Evolutionary conservation across 2,888 invertebrate species (phyloP).

Genomic region (Xylota segnis): DNA sequence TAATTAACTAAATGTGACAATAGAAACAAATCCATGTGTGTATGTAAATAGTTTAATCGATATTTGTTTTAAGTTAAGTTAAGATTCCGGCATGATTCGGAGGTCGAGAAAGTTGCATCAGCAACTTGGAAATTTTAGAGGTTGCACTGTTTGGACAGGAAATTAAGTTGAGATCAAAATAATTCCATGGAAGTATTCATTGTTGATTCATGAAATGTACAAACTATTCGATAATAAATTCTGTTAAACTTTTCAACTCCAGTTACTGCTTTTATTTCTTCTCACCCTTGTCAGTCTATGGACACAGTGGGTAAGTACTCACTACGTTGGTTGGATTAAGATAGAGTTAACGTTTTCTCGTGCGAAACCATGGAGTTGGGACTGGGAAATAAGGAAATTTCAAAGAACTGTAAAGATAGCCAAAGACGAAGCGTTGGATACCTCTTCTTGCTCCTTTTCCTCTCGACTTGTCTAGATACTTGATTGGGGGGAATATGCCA

Average conservation of each 20-base stretch:
- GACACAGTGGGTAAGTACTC: no score
- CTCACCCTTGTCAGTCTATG: no score
- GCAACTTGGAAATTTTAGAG: neutral
- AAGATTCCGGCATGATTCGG: neutral
- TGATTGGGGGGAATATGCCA: no score
- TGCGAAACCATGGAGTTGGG: no score
- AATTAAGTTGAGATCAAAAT: neutral
- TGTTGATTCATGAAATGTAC: neutral
- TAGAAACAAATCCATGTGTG: neutral
- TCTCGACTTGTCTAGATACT: no score
- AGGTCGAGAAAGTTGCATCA: neutral
- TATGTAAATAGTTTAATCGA: neutral
- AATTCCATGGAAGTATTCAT: neutral
- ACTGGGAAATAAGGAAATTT: no score
- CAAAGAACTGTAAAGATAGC: no score
- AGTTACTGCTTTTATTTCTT: neutral
- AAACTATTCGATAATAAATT: neutral
- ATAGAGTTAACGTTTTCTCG: no score
- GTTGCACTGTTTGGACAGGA: constrained; percentile 1
- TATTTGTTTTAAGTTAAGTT: constrained; percentile 19
- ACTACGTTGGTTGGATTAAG: no score
- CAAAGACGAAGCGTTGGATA: no score
- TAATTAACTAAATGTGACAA: neutral
- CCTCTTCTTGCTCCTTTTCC: no score
- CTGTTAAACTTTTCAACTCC: neutral